phyloP scores from a whole-genome alignment of 1,140 invertebrate species.

The Aleiodes sp. region DNA sequence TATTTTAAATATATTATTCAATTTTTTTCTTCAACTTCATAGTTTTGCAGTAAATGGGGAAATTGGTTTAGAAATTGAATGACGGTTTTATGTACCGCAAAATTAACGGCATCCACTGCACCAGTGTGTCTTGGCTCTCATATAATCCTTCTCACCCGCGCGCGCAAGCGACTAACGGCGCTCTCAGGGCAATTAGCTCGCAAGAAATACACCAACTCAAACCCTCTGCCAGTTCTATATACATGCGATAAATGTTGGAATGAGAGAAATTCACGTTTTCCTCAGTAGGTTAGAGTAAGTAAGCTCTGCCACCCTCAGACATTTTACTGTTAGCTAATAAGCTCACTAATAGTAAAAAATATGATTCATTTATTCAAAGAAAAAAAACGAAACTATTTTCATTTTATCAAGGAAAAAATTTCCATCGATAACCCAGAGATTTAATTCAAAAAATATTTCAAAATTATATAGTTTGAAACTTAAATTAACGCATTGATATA shows the following conservation, averaged over 20 bases:
- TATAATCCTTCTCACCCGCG: slow-evolving; percentile 46
- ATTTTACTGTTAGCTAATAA: neutral
- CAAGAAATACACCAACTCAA: slow-evolving; percentile 49
- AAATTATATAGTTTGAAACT: no score
- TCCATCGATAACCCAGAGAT: no score
- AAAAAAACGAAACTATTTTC: no score
- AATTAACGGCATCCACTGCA: slow-evolving; percentile 7
- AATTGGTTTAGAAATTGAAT: neutral
- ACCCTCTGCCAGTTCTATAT: slow-evolving; percentile 44
- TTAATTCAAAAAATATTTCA: no score
- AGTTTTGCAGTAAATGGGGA: neutral
- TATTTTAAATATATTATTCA: no score
- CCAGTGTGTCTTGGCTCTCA: slow-evolving; percentile 36
- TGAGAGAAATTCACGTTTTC: neutral
- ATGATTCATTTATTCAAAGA: no score
- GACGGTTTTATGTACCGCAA: slow-evolving; percentile 14
- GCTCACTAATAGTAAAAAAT: neutral
- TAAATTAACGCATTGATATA: no score
- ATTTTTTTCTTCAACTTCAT: no score
- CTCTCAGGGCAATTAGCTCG: slow-evolving; percentile 55
- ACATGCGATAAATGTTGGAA: slow-evolving; percentile 18
- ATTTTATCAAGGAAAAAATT: no score
- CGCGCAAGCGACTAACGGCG: slow-evolving; percentile 39
- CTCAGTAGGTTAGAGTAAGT: slow-evolving; percentile 1
- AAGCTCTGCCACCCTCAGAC: neutral